Base-by-base conservation (phyloP, 2,113 vertebrate genomes). In the Eidolon helvum region DNA sequence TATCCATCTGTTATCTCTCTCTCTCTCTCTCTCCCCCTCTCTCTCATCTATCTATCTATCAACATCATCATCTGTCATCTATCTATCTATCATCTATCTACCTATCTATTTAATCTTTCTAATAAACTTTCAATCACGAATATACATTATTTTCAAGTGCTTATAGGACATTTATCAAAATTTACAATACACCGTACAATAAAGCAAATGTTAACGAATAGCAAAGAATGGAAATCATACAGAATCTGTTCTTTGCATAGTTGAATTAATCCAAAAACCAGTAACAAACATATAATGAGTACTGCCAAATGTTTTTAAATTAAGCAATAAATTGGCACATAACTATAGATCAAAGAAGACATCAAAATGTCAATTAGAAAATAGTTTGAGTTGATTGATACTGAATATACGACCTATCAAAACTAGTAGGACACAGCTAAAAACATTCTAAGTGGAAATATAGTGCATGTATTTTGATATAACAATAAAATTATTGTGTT, bases 321-420 rank as follows among this genome's bases (percentile, higher is more conserved):
- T 87, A 38, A 86, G 15, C 10, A 21, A 75, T 4, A 24, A 75
- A 87, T 30, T 82, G 66, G 22, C 43, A 66, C 11, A 74, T 75
- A 72, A 80, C 38, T 3, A 53, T 57, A 38, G n/a, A 35, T 43
- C 48, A 75, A 87, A 68, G 50, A 61, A 75, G 7, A 78, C 65
- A 84, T 91, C 16, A 91, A 78, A 87, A 57, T 61, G 26, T 57
- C 80, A 66, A 61, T 75, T 87, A 87, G n/a, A 93, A 74, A 87
- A 30, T 68, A 87, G 18, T 69, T 61, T 57, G 24, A 85, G 33
- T 10, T 68, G 57, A 74, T 14, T 55, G 28, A 80, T 75, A 28
- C 40, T 53, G 11, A 91, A 87, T 82, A 50, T 55, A 74, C 82
- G 48, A 21, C 10, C 48, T 68, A 83, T 38, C 9, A 33, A 69